Evolutionary conservation across 2,113 vertebrate genomes (phyloP), one percentile per base, ranked within the genome.

Genomic region (Speoplatyrhinus poulsoni): DNA sequence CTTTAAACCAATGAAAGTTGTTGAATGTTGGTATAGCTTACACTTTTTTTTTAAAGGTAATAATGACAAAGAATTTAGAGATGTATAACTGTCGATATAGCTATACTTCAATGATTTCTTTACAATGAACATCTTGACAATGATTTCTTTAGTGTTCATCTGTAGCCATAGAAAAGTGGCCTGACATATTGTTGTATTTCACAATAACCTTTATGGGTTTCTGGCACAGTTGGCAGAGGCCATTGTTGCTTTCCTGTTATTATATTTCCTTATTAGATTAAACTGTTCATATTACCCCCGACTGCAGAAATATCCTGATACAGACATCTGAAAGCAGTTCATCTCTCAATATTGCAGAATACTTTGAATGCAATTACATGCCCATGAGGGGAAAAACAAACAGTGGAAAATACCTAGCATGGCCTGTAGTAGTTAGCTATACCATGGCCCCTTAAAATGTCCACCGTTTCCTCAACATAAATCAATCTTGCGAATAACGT

Each of bases 301-400:
- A 86, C 80, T 73, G 81, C 63, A 66, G 73, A 85, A 89, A 89
- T 79, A 79, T 77, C 68, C 48, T 65, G 68, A 78, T 75, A 58
- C 65, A 33, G 80, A 87, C 87, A 90, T 85, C 83, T 87, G 85
- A 90, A 80, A 90, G 71, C 72, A 74, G 75, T 90, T 89, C 60
- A 80, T 81, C 74, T 79, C 75, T 19, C 72, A 82, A 76, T 41
- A 60, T 62, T 16, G 69, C 33, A 49, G 73, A 72, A 64, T 55
- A n/a, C 62, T 67, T 58, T 74, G 33, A 60, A 77, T 58, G 47
- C 84, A 85, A 87, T 79, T 73, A 72, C 65, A 11, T 36, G 67
- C 67, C 65, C 63, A 17, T 2, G 46, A 68, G 65, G 63, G 61
- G 63, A 1, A 48, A 80, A 81, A 57, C 56, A 58, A 58, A 36